These are phyloP conservation scores for Sphyrna mokarran DNA, from an alignment of 2,113 vertebrate genomes.

Conservation along the genomic window DNA sequence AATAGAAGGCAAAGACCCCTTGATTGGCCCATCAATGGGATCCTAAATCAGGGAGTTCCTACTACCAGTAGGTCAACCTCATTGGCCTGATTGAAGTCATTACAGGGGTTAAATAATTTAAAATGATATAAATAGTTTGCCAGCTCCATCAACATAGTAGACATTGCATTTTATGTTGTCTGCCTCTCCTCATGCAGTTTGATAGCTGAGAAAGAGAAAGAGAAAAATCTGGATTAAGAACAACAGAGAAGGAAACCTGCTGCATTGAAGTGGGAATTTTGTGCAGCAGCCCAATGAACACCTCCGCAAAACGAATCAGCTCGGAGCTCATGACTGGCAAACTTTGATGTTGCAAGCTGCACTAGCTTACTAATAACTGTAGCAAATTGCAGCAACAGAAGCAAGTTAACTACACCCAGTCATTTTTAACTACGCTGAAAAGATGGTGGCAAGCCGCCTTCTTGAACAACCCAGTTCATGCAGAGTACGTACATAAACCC, in stretches of 20 bases:
- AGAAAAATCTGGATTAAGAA: background rate
- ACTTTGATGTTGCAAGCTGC: background rate
- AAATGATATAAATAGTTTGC: background rate
- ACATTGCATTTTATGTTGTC: background rate
- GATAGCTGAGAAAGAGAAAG: background rate
- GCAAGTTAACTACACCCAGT: background rate
- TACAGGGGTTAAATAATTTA: background rate
- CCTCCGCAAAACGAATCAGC: background rate
- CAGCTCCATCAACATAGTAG: background rate
- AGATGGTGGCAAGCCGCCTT: background rate
- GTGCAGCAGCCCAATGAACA: background rate
- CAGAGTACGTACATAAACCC: too few relatives aligned
- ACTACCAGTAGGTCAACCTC: too few relatives aligned
- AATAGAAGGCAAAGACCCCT: too few relatives aligned
- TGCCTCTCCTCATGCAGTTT: background rate
- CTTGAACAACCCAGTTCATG: background rate
- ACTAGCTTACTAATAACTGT: background rate
- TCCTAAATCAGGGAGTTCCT: too few relatives aligned
- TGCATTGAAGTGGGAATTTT: background rate
- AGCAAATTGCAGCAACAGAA: background rate
- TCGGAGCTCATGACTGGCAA: background rate
- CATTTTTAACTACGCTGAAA: background rate
- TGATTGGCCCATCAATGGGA: too few relatives aligned
- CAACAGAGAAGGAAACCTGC: background rate
- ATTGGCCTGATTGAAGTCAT: too few relatives aligned